A percentile compares a stretch with the other conserved stretches of the same genome.
Evolutionary conservation across 2,797 vertebrate species (phyloP).

Genomic region (Bovichtus variegatus): DNA sequence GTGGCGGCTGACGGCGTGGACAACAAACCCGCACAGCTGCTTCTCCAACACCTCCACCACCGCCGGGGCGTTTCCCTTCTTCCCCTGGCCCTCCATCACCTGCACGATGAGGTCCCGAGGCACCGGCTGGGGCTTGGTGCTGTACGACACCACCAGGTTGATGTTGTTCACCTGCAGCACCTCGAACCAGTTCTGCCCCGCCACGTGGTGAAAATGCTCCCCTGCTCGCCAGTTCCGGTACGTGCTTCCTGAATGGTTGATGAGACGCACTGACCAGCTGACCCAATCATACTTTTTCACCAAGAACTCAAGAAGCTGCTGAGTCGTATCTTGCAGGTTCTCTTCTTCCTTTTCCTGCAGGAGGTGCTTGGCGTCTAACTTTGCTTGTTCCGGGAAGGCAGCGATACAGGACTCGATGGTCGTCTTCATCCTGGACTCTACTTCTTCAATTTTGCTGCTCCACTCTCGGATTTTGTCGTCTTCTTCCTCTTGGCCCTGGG

Average conservation of each 20-base stretch:
- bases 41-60: constrained; percentile 82
- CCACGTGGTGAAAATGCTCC: constrained; percentile 82
- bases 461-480: constrained; percentile 80
- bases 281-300: constrained; percentile 87
- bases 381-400: constrained; percentile 83
- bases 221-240: constrained; percentile 83
- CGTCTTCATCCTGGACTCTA: constrained; percentile 84
- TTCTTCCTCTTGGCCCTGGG: constrained; percentile 76
- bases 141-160: constrained; percentile 85
- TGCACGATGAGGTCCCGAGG: constrained; percentile 72
- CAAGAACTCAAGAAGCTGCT: constrained; percentile 79
- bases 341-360: constrained; percentile 72
- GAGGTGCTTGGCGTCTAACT: constrained; percentile 73
- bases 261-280: constrained; percentile 84
- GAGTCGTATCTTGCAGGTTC: constrained; percentile 66
- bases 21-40: constrained; percentile 81
- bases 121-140: constrained; percentile 75
- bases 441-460: constrained; percentile 80
- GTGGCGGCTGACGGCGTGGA: constrained; percentile 84
- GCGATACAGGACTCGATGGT: constrained; percentile 76
- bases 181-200: constrained; percentile 82
- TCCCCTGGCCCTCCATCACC: constrained; percentile 78
- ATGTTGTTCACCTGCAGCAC: constrained; percentile 80
- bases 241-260: constrained; percentile 80
- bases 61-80: constrained; percentile 72